phyloP scores from a whole-genome alignment of 1,140 invertebrate species.

The Drosophila auraria region DNA sequence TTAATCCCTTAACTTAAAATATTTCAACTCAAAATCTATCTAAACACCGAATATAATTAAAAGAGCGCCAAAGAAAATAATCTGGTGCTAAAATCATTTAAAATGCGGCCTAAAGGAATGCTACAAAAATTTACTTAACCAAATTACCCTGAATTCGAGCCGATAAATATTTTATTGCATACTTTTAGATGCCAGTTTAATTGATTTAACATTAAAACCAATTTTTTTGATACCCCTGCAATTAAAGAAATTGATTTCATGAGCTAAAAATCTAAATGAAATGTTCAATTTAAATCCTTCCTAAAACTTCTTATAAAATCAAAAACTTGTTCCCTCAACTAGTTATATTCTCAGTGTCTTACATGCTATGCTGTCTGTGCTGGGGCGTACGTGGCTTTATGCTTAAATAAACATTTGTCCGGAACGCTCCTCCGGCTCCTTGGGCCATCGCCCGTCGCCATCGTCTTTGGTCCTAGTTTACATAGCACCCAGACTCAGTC shows the following conservation, averaged over 20 bases:
- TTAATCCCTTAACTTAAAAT: too few relatives aligned
- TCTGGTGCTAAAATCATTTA: too few relatives aligned
- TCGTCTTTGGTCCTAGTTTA: too few relatives aligned
- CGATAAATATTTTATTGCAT: too few relatives aligned
- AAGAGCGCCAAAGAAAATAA: too few relatives aligned
- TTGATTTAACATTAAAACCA: too few relatives aligned
- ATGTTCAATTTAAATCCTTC: not conserved
- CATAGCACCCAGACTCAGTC: not conserved
- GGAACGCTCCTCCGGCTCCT: slow-evolving; percentile 27
- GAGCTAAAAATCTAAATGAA: not conserved
- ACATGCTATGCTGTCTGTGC: slow-evolving; percentile 17
- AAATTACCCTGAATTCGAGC: too few relatives aligned
- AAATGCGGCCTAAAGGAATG: not conserved
- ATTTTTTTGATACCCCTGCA: too few relatives aligned
- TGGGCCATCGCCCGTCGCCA: not conserved
- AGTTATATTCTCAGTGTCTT: not conserved
- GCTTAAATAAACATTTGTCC: slow-evolving; percentile 82
- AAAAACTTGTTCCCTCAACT: too few relatives aligned
- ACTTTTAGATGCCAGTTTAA: not conserved
- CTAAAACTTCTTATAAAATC: not conserved
- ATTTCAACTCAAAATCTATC: too few relatives aligned
- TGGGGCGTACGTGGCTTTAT: slow-evolving; percentile 73
- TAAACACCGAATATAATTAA: too few relatives aligned
- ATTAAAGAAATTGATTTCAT: not conserved
- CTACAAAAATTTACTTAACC: not conserved